Base-by-base conservation (phyloP, 2,113 vertebrate species). In the Colistium nudipinnis region DNA sequence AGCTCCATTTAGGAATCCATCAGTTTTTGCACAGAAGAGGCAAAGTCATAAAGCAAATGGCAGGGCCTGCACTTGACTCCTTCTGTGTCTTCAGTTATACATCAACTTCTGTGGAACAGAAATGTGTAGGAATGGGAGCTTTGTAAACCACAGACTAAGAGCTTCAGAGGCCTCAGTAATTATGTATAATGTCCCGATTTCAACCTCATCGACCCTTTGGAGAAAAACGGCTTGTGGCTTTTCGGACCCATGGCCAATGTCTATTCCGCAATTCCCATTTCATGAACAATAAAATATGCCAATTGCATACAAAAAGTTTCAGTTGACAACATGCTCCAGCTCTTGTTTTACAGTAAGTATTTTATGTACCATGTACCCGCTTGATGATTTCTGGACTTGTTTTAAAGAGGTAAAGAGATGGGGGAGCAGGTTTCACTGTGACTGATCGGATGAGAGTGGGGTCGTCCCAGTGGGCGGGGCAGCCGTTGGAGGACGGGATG, bases 401-500 rank as follows among this genome's bases (percentile, higher is more conserved):
- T n/a, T n/a, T n/a, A n/a, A n/a, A n/a, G n/a, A n/a, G n/a, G n/a
- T n/a, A n/a, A n/a, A n/a, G n/a, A n/a, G n/a, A n/a, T n/a, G n/a
- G n/a, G n/a, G n/a, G n/a, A n/a, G n/a, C n/a, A n/a, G n/a, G n/a
- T n/a, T n/a, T n/a, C 17, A 84, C 82, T 86, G 87, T 87, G 87
- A 88, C 76, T 80, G 14, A 2, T 22, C 9, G 17, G 43, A 61
- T 68, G 65, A n/a, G 39, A 17, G 2, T 14, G 16, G 1, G 39
- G 39, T 7, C 16, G 16, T n/a, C n/a, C n/a, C n/a, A 17, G 35
- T 10, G 12, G 35, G 39, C 2, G 1, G 70, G 65, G 51, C 55
- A 57, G 72, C n/a, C n/a, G n/a, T n/a, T n/a, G n/a, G n/a, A n/a
- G n/a, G n/a, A n/a, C n/a, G n/a, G n/a, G n/a, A n/a, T n/a, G n/a